Evolutionary conservation across 2,888 invertebrate genomes (phyloP).

Genomic region (Prosopocoilus inquinatus): DNA sequence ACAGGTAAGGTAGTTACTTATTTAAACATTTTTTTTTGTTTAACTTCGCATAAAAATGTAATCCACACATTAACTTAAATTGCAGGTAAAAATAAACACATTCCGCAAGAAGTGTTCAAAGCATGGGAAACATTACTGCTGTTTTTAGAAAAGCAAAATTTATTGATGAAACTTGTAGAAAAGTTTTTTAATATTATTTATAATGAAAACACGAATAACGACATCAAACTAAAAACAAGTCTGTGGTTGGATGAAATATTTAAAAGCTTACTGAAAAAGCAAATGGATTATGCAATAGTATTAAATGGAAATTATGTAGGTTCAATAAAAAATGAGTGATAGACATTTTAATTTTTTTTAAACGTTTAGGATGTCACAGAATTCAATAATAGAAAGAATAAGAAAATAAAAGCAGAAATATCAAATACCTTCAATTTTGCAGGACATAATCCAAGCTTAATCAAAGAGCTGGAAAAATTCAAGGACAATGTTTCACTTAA

Average conservation of each 20-base stretch:
- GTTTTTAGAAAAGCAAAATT: conserved; percentile 54
- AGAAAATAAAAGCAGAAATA: background rate
- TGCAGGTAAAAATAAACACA: conserved; percentile 17
- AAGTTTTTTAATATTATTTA: conserved; percentile 28
- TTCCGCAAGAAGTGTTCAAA: conserved; percentile 39
- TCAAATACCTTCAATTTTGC: conserved; percentile 23
- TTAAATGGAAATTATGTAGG: background rate
- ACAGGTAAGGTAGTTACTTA: conserved; percentile 2
- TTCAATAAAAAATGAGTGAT: no score
- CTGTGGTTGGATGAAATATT: conserved; percentile 40
- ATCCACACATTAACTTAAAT: conserved; percentile 9
- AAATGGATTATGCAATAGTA: background rate
- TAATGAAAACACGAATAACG: conserved; percentile 20
- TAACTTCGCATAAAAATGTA: no score
- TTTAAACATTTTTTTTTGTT: background rate
- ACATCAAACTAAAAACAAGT: conserved; percentile 32
- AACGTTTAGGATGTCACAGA: background rate
- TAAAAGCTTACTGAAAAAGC: conserved; percentile 14
- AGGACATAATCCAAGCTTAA: conserved; percentile 21
- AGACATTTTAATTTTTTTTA: background rate
- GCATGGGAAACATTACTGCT: conserved; percentile 57
- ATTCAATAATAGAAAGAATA: background rate
- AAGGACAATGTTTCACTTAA: conserved; percentile 26
- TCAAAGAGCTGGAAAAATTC: conserved; percentile 24
- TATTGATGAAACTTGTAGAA: conserved; percentile 51